Percentiles rank a stretch among this genome's conserved stretches.
Evolutionary conservation across 2,888 invertebrate genomes (phyloP).

Genomic region (Apoderus coryli): DNA sequence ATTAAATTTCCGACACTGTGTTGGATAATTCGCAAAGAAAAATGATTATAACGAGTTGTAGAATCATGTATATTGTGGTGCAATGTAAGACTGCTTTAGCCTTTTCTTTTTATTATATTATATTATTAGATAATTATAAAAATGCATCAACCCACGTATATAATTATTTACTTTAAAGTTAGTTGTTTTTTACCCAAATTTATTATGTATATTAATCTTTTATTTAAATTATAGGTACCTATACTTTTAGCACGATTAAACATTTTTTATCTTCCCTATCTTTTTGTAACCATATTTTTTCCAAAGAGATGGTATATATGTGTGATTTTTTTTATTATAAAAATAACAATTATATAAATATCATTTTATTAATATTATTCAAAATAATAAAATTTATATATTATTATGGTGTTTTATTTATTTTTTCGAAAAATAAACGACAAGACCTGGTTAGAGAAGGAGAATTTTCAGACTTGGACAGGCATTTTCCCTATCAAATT

Average conservation of each 20-base stretch:
- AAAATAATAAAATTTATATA: slow-evolving; percentile 28
- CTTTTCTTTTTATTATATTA: no score
- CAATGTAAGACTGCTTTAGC: slow-evolving; percentile 32
- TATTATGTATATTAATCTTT: slow-evolving; percentile 8
- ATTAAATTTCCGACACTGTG: no score
- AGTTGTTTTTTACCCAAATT: no score
- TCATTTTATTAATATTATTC: slow-evolving; percentile 29
- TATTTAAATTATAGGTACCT: slow-evolving; percentile 12
- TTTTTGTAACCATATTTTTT: slow-evolving; percentile 26
- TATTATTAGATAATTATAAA: no score
- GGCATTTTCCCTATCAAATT: no score
- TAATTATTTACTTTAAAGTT: no score
- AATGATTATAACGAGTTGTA: no score
- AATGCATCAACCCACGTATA: no score
- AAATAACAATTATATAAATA: slow-evolving; percentile 27
- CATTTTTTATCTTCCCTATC: slow-evolving; percentile 18
- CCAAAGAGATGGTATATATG: slow-evolving; percentile 34
- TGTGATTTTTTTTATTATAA: slow-evolving; percentile 32
- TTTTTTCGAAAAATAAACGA: no score
- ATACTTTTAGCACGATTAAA: slow-evolving; percentile 13
- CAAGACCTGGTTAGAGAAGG: no score
- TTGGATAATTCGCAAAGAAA: no score
- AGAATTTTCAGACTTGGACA: no score
- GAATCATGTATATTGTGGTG: slow-evolving; percentile 27
- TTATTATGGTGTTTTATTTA: slow-evolving; percentile 13